These are phyloP conservation scores for Caenorhabditis elegans DNA, from an alignment of 1,140 invertebrate species.

Conservation along the genomic window WBcel235 BX284606.5:10223001-10223500, in stretches of 20 bases:
- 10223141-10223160: constrained; percentile 44
- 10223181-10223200: constrained; percentile 52
- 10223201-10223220: constrained; percentile 50
- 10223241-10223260: constrained; percentile 47
- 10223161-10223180: constrained; percentile 51
- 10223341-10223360: constrained; percentile 48
- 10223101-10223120: constrained; percentile 52
- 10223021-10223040: constrained; percentile 81
- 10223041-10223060: constrained; percentile 75
- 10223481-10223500: background rate
- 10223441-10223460: constrained; percentile 51
- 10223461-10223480: constrained; percentile 44
- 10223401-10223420: constrained; percentile 47
- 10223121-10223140: constrained; percentile 47
- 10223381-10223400: constrained; percentile 50
- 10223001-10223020: constrained; percentile 85
- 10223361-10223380: constrained; percentile 43
- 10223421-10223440: constrained; percentile 47
- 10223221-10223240: constrained; percentile 46
- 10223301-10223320: no score
- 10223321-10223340: constrained; percentile 44
- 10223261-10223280: constrained; percentile 47
- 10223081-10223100: constrained; percentile 48
- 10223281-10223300: no score
- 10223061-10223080: constrained; percentile 46